Base-by-base conservation (phyloP, 1,140 invertebrate genomes). In the Delia radicum region DNA sequence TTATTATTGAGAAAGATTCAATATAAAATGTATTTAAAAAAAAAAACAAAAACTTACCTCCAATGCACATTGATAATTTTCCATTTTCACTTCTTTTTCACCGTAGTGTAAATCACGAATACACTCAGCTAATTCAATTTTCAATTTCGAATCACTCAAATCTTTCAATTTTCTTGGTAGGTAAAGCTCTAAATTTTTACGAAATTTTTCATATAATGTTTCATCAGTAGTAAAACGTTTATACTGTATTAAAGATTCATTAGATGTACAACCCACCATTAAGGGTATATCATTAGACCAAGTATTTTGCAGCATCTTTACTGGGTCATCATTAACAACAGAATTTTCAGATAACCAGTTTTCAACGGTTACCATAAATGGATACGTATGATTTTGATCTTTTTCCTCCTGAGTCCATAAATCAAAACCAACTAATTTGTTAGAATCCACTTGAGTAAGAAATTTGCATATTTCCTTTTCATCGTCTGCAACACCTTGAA, bases 241-340 rank as follows among this genome's bases (percentile, higher is more conserved):
- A 12, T 72, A 75, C 15, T 61, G 28, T 24, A 55, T 31, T 5
- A 74, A 46, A 8, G 26, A 21, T 5, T 77, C 76, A 27, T 29
- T 46, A 1, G 76, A 77, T 3, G 46, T 77, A 4, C 27, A 73
- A 7, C 83, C 82, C 29, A 84, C 7, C 21, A 85, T 79, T 12
- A 84, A 29, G 0, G 83, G 83, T 26, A 85, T 76, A 7, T 74
- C 55, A 61, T 83, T 83, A 31, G 77, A 78, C 82, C 81, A 85
- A 1, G 79, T 61, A 7, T n/a, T 77, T 0, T 77, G 76, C 21
- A 80, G 80, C n/a, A 82, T 24, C 6, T 71, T 74, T 21, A 75
- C 42, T 1, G 81, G 81, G 12, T 82, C 78, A 0, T 62, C 55
- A 0, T 75, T 33, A 3, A 85, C 74, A 10, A 82, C 28, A 3